These are phyloP conservation scores for Agriotes lineatus DNA, from an alignment of 2,888 invertebrate species.

Conservation along the genomic window DNA sequence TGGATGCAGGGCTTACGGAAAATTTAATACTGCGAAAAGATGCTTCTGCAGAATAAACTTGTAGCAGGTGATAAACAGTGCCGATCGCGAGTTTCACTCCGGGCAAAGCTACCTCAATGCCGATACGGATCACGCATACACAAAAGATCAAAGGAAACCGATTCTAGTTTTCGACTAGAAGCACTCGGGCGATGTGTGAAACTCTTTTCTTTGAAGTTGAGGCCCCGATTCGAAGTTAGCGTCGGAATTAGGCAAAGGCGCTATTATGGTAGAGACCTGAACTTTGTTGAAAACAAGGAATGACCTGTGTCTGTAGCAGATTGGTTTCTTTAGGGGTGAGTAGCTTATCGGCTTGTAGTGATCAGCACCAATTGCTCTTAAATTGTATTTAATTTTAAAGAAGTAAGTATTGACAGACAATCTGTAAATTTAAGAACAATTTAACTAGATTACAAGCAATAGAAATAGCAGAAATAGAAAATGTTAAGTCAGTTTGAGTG, in stretches of 20 bases:
- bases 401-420: too few species aligned
- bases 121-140: constrained; percentile 34
- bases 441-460: too few species aligned
- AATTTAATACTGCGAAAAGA: neutral
- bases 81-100: constrained; percentile 27
- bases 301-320: too few species aligned
- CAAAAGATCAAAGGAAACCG: constrained; percentile 36
- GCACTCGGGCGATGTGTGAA: constrained; percentile 16
- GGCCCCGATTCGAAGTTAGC: constrained; percentile 10
- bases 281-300: too few species aligned
- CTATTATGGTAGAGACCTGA: too few species aligned
- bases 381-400: too few species aligned
- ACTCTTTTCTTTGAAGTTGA: constrained; percentile 28
- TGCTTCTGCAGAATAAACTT: constrained; percentile 21
- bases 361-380: too few species aligned
- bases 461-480: too few species aligned
- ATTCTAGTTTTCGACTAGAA: constrained; percentile 37
- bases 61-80: constrained; percentile 23
- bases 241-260: constrained; percentile 17
- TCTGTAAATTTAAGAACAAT: too few species aligned
- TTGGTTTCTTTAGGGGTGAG: too few species aligned
- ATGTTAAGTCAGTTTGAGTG: too few species aligned
- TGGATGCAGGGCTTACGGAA: neutral
- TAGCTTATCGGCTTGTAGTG: too few species aligned
- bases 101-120: constrained; percentile 29